Conservation (phyloP, 2,888 invertebrate species). For the Alsophila aescularia region DNA sequence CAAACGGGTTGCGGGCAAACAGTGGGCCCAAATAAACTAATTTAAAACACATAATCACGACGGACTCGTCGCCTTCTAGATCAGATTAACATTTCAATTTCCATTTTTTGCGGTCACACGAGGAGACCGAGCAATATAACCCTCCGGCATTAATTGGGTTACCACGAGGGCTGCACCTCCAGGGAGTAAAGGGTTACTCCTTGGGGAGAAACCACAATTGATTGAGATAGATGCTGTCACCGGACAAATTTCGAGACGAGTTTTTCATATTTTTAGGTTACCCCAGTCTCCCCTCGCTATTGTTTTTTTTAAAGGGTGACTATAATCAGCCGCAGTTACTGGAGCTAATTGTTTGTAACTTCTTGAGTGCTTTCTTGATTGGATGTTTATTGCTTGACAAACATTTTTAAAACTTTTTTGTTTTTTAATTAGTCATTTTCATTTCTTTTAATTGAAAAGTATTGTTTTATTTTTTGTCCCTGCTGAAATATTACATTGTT, state of each 20-base stretch:
- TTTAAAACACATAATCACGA: conserved; percentile 12
- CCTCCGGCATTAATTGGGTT: conserved; percentile 80
- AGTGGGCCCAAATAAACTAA: neutral
- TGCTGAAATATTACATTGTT: conserved; percentile 3
- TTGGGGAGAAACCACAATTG: conserved; percentile 73
- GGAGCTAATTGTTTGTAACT: conserved; percentile 68
- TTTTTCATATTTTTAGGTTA: conserved; percentile 61
- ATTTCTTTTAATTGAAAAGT: conserved; percentile 25
- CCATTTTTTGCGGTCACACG: conserved; percentile 72
- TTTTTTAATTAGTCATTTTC: conserved; percentile 34
- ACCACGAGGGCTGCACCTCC: conserved; percentile 65
- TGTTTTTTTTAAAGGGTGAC: conserved; percentile 57
- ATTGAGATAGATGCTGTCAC: conserved; percentile 83
- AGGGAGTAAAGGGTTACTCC: conserved; percentile 78
- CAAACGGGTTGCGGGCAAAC: neutral
- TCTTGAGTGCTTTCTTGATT: conserved; percentile 67
- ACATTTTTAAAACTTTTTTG: conserved; percentile 42
- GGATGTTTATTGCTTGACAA: conserved; percentile 48
- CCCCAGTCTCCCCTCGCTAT: conserved; percentile 40
- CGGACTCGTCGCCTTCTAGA: conserved; percentile 42
- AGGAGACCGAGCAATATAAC: conserved; percentile 50
- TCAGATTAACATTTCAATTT: conserved; percentile 79
- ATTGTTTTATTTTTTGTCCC: conserved; percentile 12
- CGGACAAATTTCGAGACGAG: conserved; percentile 71
- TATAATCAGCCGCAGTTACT: conserved; percentile 59